Percentiles rank a stretch among this genome's conserved stretches.
These are phyloP conservation scores for Leptobrachium leishanense DNA, from an alignment of 2,113 vertebrate genomes.

Conservation along the genomic window DNA sequence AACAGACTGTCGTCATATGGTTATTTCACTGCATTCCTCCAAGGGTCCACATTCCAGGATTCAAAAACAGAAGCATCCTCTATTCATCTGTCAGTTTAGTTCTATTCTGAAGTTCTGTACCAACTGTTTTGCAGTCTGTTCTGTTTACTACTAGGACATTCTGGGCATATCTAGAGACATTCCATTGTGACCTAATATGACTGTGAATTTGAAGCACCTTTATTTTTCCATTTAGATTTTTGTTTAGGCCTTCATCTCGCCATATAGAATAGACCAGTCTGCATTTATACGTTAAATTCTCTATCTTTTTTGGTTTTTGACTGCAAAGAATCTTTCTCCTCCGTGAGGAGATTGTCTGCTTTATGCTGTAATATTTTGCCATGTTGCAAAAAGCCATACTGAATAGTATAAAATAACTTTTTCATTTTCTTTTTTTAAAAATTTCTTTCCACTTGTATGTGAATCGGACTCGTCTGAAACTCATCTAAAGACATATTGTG, in stretches of 20 bases:
- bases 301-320: conserved; percentile 66
- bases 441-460: conserved; percentile 59
- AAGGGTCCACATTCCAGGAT: conserved; percentile 55
- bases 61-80: conserved; percentile 59
- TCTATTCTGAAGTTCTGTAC: conserved; percentile 58
- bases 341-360: conserved; percentile 89
- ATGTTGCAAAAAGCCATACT: conserved; percentile 90
- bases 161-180: conserved; percentile 50
- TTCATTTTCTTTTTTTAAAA: conserved; percentile 18
- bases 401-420: conserved; percentile 71
- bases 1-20: conserved; percentile 57
- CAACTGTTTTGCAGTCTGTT: conserved; percentile 75
- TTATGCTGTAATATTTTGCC: conserved; percentile 80
- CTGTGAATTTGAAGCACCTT: conserved; percentile 38
- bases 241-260: conserved; percentile 51
- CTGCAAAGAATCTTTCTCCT: conserved; percentile 87
- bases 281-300: conserved; percentile 56
- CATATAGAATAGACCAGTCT: conserved; percentile 55
- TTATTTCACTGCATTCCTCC: conserved; percentile 55
- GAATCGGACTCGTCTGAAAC: conserved; percentile 64
- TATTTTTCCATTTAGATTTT: conserved; percentile 42
- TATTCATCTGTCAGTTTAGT: conserved; percentile 52
- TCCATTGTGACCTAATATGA: conserved; percentile 33
- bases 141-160: conserved; percentile 56
- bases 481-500: conserved; percentile 68